Conservation (phyloP, 2,797 vertebrate species). For the Hyperoplus lanceolatus region DNA sequence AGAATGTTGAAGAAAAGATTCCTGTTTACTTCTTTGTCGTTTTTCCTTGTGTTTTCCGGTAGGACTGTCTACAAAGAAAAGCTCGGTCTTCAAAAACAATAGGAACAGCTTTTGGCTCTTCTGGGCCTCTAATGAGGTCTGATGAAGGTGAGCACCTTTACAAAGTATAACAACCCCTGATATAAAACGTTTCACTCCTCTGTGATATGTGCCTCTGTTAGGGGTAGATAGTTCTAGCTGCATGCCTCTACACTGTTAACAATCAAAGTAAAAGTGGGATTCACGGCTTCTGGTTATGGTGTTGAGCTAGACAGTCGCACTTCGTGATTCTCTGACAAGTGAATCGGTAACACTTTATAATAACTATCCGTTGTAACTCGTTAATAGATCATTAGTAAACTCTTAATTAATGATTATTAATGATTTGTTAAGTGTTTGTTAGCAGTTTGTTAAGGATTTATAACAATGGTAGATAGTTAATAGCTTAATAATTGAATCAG, state of each 20-base stretch:
- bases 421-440: no score
- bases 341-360: no score
- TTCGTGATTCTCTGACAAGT: neutral
- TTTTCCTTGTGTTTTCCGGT: constrained; percentile 24
- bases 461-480: no score
- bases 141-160: constrained; percentile 63
- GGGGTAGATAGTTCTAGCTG: neutral
- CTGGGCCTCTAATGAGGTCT: constrained; percentile 76
- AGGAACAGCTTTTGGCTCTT: constrained; percentile 55
- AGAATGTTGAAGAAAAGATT: neutral
- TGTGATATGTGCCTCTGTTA: neutral
- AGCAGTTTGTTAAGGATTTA: no score
- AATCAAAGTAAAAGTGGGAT: constrained; percentile 1
- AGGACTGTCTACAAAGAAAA: constrained; percentile 73
- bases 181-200: neutral
- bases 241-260: neutral
- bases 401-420: no score
- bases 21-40: neutral
- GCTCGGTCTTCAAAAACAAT: constrained; percentile 72
- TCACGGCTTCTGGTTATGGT: neutral
- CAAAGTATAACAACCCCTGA: neutral
- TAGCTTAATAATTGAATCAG: no score
- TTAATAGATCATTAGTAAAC: no score
- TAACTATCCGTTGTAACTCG: no score
- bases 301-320: neutral